Evolutionary conservation across 2,888 invertebrate species (phyloP).

Genomic region (Marasmarcha lunaedactyla): DNA sequence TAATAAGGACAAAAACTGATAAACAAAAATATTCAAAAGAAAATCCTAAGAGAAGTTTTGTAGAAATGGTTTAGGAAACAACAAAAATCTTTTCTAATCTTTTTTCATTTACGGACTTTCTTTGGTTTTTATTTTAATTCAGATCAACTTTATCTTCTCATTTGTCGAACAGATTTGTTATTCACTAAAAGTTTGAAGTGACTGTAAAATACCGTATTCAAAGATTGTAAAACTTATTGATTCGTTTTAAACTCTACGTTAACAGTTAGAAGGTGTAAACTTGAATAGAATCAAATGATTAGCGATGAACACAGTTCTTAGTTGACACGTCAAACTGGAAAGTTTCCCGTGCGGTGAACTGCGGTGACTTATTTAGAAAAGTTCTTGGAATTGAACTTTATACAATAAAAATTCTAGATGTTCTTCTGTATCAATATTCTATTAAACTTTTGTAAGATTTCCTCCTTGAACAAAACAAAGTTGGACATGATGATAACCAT

Average conservation of each 20-base stretch:
- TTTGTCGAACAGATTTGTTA: constrained; percentile 65
- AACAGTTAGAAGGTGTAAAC: not conserved
- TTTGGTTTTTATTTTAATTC: too few relatives aligned
- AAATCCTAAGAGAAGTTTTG: too few relatives aligned
- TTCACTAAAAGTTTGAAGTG: constrained; percentile 66
- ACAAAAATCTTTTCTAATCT: too few relatives aligned
- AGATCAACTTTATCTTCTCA: too few relatives aligned
- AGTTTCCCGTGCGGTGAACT: constrained; percentile 36
- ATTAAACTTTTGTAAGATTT: too few relatives aligned
- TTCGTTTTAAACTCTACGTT: constrained; percentile 4
- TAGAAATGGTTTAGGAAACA: too few relatives aligned
- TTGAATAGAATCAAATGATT: not conserved
- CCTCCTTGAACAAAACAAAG: not conserved
- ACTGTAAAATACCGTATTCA: constrained; percentile 62
- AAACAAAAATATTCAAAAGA: too few relatives aligned
- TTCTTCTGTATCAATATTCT: too few relatives aligned
- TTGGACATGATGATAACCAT: not conserved
- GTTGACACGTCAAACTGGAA: constrained; percentile 40
- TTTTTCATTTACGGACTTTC: too few relatives aligned
- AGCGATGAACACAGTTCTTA: constrained; percentile 32
- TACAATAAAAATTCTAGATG: too few relatives aligned
- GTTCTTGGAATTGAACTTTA: too few relatives aligned
- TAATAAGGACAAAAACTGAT: too few relatives aligned
- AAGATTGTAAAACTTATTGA: constrained; percentile 49
- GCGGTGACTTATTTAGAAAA: constrained; percentile 32